phyloP scores from a whole-genome alignment of 2,888 invertebrate species.

The Patella pellucida region DNA sequence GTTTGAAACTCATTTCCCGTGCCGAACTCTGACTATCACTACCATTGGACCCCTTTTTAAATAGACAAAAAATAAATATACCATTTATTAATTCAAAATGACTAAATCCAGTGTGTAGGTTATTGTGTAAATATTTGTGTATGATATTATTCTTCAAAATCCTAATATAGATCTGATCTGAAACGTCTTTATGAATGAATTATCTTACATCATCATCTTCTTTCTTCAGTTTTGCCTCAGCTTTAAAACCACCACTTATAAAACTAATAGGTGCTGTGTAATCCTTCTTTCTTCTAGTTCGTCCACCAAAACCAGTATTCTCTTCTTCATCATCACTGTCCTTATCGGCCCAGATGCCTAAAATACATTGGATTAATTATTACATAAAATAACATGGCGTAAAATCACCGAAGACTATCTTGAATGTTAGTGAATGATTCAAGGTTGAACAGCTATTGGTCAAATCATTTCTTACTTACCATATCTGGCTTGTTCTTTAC shows the following conservation, averaged over 20 bases:
- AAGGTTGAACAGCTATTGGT: no score
- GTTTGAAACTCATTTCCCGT: neutral
- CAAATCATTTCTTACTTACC: slow-evolving; percentile 75
- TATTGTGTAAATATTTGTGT: no score
- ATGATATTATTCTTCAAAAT: no score
- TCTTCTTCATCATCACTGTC: slow-evolving; percentile 55
- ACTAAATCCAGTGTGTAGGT: no score
- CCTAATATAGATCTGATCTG: no score
- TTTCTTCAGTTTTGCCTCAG: slow-evolving; percentile 46
- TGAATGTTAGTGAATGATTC: no score
- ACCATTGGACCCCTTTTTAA: no score
- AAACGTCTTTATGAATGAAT: neutral
- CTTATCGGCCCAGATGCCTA: slow-evolving; percentile 63
- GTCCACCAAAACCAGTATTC: slow-evolving; percentile 44
- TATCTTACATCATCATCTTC: slow-evolving; percentile 29
- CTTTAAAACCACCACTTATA: slow-evolving; percentile 64
- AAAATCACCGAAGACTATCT: no score
- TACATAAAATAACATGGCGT: no score
- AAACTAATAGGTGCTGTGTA: slow-evolving; percentile 53
- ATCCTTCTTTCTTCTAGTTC: slow-evolving; percentile 38
- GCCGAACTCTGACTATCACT: no score
- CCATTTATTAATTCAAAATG: no score
- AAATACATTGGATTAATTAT: neutral
- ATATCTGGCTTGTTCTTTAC: slow-evolving; percentile 93
- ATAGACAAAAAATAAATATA: no score